Percentiles rank a stretch among this genome's conserved stretches.
These are phyloP conservation scores for Psilopsiagon aurifrons DNA, from an alignment of 2,113 vertebrate species.

Conservation along the genomic window DNA sequence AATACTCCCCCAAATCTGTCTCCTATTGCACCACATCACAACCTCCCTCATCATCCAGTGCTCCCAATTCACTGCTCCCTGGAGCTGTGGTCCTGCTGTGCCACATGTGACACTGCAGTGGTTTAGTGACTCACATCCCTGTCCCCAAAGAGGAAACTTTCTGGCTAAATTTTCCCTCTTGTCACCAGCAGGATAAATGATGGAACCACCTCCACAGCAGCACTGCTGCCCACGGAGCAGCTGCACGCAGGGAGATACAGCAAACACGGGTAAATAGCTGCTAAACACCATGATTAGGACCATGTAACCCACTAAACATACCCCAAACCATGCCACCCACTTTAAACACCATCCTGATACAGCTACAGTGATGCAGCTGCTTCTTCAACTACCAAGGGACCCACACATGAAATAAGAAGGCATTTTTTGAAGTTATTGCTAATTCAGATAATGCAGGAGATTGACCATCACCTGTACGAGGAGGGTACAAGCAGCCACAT, in stretches of 20 bases:
- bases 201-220: not conserved
- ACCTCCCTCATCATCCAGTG: not conserved
- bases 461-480: fast-evolving
- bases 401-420: fast-evolving
- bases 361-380: not conserved
- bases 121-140: not conserved
- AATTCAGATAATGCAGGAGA: fast-evolving
- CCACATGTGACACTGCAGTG: not conserved
- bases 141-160: not conserved
- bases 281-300: fast-evolving
- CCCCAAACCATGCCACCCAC: not conserved
- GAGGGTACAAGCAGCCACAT: not conserved
- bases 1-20: not conserved
- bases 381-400: not conserved
- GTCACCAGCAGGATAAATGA: not conserved
- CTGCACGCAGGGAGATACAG: not conserved
- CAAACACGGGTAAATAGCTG: not conserved
- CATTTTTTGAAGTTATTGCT: not conserved
- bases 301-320: not conserved
- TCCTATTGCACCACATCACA: not conserved
- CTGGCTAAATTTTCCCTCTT: not conserved
- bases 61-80: fast-evolving
- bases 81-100: fast-evolving
- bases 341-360: fast-evolving
- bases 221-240: not conserved